Evolutionary conservation across 2,113 vertebrate genomes (phyloP).

Genomic region (Nyctibius bracteatus): DNA sequence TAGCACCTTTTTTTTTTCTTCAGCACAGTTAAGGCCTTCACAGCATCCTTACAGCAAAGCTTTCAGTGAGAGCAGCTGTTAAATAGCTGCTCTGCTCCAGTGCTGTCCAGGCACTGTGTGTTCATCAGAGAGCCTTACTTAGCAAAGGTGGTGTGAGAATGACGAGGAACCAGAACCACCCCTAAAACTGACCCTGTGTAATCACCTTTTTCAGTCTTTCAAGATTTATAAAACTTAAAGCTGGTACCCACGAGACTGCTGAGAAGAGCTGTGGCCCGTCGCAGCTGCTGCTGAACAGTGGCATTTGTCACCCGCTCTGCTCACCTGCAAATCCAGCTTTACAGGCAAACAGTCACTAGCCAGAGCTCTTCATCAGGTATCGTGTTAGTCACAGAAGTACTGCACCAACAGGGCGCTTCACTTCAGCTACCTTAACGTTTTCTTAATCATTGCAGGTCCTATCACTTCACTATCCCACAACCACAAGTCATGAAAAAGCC

Average conservation of each 20-base stretch:
- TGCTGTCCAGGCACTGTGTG: no score
- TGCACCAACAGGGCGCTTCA: not conserved
- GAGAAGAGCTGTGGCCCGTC: not conserved
- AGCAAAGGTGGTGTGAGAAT: no score
- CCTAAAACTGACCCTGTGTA: not conserved
- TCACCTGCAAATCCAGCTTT: not conserved
- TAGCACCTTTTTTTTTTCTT: not conserved
- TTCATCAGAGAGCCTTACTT: no score
- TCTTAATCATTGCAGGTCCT: no score
- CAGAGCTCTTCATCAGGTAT: no score
- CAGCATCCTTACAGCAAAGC: not conserved
- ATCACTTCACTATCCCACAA: not conserved
- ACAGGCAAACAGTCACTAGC: no score
- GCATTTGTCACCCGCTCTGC: no score
- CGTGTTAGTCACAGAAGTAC: not conserved
- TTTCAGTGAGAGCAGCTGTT: not conserved
- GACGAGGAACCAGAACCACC: not conserved
- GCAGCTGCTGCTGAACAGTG: not conserved
- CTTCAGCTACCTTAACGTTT: not conserved
- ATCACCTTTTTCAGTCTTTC: not conserved
- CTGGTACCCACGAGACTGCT: not conserved
- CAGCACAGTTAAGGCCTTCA: not conserved
- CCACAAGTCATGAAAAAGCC: not conserved
- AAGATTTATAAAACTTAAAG: not conserved
- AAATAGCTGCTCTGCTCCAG: not conserved